Evolutionary conservation across 2,888 invertebrate species (phyloP).

Genomic region (Caenorhabditis sp.): DNA sequence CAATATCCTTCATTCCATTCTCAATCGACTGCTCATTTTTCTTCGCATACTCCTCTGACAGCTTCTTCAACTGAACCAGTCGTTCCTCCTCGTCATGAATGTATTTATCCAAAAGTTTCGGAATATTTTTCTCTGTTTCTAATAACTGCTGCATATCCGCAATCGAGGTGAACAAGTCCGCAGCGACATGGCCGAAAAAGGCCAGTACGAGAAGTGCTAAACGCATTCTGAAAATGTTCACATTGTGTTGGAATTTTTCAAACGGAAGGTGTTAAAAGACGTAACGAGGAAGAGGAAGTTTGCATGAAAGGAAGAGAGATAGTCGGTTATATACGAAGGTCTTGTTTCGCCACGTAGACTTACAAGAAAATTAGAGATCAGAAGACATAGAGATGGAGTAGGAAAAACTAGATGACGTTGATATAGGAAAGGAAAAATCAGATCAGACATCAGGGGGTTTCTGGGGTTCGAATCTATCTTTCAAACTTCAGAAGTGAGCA

Average conservation of each 20-base stretch:
- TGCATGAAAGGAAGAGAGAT: conserved; percentile 18
- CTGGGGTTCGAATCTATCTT: too few relatives aligned
- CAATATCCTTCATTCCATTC: conserved; percentile 81
- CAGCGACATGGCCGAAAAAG: conserved; percentile 22
- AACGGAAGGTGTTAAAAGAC: conserved; percentile 3
- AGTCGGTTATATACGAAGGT: conserved; percentile 27
- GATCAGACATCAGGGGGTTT: too few relatives aligned
- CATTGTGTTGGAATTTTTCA: neutral
- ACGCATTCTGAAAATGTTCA: conserved; percentile 48
- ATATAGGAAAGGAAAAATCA: conserved; percentile 3
- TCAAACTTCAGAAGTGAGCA: too few relatives aligned
- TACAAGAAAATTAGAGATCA: conserved; percentile 23
- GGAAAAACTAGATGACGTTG: conserved; percentile 40
- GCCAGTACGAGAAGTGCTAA: conserved; percentile 30
- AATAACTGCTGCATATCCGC: conserved; percentile 84
- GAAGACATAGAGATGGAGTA: conserved; percentile 32
- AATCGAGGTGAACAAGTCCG: conserved; percentile 85
- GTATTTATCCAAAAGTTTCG: conserved; percentile 83
- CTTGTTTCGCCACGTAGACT: conserved; percentile 53
- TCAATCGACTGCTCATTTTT: conserved; percentile 77
- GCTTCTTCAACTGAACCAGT: conserved; percentile 79
- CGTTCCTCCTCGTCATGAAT: conserved; percentile 84
- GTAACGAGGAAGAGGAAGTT: conserved; percentile 37
- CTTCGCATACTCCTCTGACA: conserved; percentile 78
- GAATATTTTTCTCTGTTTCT: conserved; percentile 84